These are phyloP conservation scores for Drosophila murphyi DNA, from an alignment of 1,140 invertebrate species.

Conservation along the genomic window DNA sequence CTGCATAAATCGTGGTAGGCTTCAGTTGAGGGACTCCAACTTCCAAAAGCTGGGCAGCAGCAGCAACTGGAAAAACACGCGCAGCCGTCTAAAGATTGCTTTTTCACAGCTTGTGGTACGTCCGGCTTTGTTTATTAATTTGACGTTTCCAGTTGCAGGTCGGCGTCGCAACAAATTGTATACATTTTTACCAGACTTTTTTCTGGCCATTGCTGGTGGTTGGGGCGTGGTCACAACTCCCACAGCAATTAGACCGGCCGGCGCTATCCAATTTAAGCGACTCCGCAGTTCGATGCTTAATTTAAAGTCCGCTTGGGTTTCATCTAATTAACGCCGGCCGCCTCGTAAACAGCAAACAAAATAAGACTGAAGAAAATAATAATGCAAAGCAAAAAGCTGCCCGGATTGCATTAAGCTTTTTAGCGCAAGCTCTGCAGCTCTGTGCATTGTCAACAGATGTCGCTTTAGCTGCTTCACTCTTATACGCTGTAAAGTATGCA, in stretches of 20 bases:
- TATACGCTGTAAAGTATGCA: constrained; percentile 57
- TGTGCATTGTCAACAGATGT: constrained; percentile 17
- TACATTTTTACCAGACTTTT: constrained; percentile 41
- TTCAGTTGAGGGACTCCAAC: constrained; percentile 34
- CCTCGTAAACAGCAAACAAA: neutral
- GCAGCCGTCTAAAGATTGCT: constrained; percentile 70
- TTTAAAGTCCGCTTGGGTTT: constrained; percentile 1
- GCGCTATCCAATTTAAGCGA: constrained; percentile 2
- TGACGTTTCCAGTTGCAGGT: constrained; percentile 70
- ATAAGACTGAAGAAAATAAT: neutral
- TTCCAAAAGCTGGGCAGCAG: constrained; percentile 55
- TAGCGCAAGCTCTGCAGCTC: neutral
- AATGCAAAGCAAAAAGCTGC: neutral
- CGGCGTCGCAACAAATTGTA: constrained; percentile 68
- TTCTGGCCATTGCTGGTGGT: neutral
- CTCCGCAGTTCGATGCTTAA: neutral
- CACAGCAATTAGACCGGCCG: constrained; percentile 35
- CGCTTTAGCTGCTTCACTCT: constrained; percentile 38
- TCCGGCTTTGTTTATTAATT: constrained; percentile 78
- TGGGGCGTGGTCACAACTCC: constrained; percentile 36
- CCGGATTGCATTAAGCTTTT: constrained; percentile 1
- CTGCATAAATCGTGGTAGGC: constrained; percentile 70
- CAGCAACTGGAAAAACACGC: constrained; percentile 51
- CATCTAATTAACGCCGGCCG: constrained; percentile 21
- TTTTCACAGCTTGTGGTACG: constrained; percentile 82